Percentiles rank a stretch among this genome's conserved stretches.
phyloP scores from a whole-genome alignment of 1,140 invertebrate species.

The Octopus sinensis region DNA sequence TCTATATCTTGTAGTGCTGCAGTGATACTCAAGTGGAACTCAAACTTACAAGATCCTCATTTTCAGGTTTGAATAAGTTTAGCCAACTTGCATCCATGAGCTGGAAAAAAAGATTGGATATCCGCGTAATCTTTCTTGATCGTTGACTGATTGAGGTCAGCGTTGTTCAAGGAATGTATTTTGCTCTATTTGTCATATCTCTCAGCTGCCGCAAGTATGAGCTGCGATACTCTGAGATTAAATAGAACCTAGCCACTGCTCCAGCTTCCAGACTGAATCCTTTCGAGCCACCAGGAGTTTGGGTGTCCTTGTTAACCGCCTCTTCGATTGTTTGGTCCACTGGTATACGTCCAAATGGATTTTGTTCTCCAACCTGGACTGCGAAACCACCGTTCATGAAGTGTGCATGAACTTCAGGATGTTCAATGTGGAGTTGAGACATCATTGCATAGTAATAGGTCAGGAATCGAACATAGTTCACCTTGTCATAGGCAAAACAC shows the following conservation, averaged over 20 bases:
- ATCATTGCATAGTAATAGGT: too few relatives aligned
- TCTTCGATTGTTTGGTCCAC: too few relatives aligned
- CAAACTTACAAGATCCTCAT: constrained; percentile 12
- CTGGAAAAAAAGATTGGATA: constrained; percentile 12
- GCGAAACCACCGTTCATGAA: too few relatives aligned
- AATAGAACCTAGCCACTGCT: neutral
- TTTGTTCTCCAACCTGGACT: too few relatives aligned
- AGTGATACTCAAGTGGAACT: constrained; percentile 4
- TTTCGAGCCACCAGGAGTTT: constrained; percentile 15
- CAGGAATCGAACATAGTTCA: too few relatives aligned
- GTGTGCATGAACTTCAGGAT: too few relatives aligned
- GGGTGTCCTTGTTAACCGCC: too few relatives aligned
- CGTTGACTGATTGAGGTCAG: constrained; percentile 1
- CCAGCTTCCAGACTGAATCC: constrained; percentile 12
- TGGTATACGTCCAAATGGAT: too few relatives aligned
- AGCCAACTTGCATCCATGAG: constrained; percentile 11
- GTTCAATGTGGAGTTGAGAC: too few relatives aligned
- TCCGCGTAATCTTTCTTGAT: constrained; percentile 19
- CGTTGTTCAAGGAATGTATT: neutral
- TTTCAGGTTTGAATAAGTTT: constrained; percentile 19
- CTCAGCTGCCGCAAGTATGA: constrained; percentile 3
- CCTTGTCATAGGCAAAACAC: too few relatives aligned
- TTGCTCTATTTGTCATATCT: constrained; percentile 10
- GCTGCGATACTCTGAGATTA: constrained; percentile 17
- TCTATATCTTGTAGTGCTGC: neutral